phyloP scores from a whole-genome alignment of 2,113 vertebrate species.

The Sebastes fasciatus region DNA sequence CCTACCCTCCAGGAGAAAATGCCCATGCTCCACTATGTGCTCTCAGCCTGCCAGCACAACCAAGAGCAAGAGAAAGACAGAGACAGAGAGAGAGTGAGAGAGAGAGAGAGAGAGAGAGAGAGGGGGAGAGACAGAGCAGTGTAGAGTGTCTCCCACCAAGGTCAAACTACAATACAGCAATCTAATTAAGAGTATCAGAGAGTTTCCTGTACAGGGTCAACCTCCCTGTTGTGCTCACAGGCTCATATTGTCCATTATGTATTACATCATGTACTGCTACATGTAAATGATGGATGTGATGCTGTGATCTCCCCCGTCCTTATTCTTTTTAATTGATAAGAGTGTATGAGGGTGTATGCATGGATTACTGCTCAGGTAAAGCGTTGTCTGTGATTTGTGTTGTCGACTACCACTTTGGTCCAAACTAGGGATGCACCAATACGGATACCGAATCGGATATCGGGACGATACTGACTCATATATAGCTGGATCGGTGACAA shows the following conservation, averaged over 20 bases:
- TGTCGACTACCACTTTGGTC: neutral
- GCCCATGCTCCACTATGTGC: slow-evolving; percentile 82
- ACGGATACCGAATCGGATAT: no score
- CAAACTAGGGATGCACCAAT: neutral
- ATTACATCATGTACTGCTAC: slow-evolving; percentile 66
- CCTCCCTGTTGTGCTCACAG: slow-evolving; percentile 69
- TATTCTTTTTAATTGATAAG: slow-evolving; percentile 39
- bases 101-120: no score
- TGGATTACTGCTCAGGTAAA: slow-evolving; percentile 1
- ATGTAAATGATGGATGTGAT: slow-evolving; percentile 58
- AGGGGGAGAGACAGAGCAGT: slow-evolving; percentile 53
- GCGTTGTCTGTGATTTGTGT: neutral
- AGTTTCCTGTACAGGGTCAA: slow-evolving; percentile 75
- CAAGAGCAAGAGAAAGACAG: slow-evolving; percentile 49
- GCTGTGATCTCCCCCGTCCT: slow-evolving; percentile 34
- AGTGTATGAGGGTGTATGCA: slow-evolving; percentile 8
- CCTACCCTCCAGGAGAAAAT: slow-evolving; percentile 87
- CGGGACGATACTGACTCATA: no score
- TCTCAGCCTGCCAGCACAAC: slow-evolving; percentile 67
- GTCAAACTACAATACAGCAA: slow-evolving; percentile 82
- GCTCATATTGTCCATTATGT: slow-evolving; percentile 67
- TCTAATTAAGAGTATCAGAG: slow-evolving; percentile 82
- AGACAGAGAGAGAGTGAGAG: slow-evolving; percentile 38
- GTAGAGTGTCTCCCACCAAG: slow-evolving; percentile 78
- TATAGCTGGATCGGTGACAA: no score